phyloP scores from a whole-genome alignment of 30 jellyfish, hydroid and myxozoan species.

The Aurelia coerulea region DNA sequence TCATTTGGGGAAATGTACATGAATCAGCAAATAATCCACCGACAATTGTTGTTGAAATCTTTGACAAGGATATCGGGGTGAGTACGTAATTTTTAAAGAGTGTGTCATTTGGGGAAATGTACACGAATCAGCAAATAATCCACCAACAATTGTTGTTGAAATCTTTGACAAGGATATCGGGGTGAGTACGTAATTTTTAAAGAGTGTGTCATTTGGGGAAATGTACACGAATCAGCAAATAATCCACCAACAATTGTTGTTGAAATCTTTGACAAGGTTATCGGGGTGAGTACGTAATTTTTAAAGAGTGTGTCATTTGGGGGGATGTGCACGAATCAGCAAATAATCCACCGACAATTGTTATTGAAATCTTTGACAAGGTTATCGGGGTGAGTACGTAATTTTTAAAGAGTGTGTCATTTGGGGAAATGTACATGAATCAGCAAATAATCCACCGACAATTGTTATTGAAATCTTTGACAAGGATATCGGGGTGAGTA shows the following conservation, averaged over 20 bases:
- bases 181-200: slow-evolving; percentile 28
- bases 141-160: slow-evolving; percentile 90
- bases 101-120: slow-evolving; percentile 92
- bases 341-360: slow-evolving; percentile 89
- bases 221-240: slow-evolving; percentile 75
- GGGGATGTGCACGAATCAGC: slow-evolving; percentile 88
- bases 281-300: not conserved
- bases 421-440: slow-evolving; percentile 91
- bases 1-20: slow-evolving; percentile 90
- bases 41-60: slow-evolving; percentile 81
- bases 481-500: slow-evolving; percentile 2
- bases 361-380: slow-evolving; percentile 85
- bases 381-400: too few relatives aligned
- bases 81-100: slow-evolving; percentile 55
- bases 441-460: slow-evolving; percentile 89
- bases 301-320: slow-evolving; percentile 86
- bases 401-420: slow-evolving; percentile 78
- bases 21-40: slow-evolving; percentile 91
- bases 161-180: slow-evolving; percentile 67
- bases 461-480: slow-evolving; percentile 88
- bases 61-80: slow-evolving; percentile 46
- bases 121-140: slow-evolving; percentile 78
- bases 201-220: slow-evolving; percentile 92
- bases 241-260: slow-evolving; percentile 91
- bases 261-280: slow-evolving; percentile 80